These are phyloP conservation scores for Pseudomugil gertrudae DNA, from an alignment of 2,797 vertebrate species.

Conservation along the genomic window DNA sequence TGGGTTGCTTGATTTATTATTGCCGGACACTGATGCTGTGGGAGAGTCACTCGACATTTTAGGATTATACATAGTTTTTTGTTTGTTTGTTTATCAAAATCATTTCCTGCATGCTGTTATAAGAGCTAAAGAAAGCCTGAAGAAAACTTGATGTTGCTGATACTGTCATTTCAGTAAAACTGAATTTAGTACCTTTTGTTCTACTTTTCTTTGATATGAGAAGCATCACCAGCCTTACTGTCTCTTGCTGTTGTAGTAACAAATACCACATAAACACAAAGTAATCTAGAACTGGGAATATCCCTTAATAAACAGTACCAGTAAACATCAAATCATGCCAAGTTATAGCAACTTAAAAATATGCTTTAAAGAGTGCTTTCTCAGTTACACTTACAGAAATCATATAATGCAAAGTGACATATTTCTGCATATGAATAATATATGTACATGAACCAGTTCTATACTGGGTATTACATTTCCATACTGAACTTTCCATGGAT, in stretches of 20 bases:
- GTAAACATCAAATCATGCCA: background rate
- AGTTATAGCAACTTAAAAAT: constrained; percentile 18
- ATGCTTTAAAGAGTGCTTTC: constrained; percentile 1
- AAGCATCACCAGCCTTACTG: background rate
- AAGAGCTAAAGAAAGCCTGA: background rate
- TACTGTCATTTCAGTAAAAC: constrained; percentile 1
- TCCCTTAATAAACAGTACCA: background rate
- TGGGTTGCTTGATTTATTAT: no score
- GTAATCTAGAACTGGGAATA: background rate
- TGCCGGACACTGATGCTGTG: no score
- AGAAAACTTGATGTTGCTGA: background rate
- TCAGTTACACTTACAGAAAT: constrained; percentile 29
- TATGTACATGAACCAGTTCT: constrained; percentile 7
- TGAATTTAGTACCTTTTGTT: background rate
- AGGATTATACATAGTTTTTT: no score
- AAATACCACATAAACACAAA: background rate
- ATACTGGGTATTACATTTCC: constrained; percentile 43
- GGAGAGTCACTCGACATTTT: no score
- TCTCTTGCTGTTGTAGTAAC: background rate
- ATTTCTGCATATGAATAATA: constrained; percentile 14
- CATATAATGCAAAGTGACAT: constrained; percentile 30
- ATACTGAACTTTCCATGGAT: constrained; percentile 23
- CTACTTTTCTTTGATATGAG: background rate
- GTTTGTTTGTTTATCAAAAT: no score
- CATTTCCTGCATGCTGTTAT: background rate